Percentiles rank a stretch among this genome's conserved stretches.
Conservation (phyloP, 2,888 invertebrate genomes). For the Dorcus hopei region DNA sequence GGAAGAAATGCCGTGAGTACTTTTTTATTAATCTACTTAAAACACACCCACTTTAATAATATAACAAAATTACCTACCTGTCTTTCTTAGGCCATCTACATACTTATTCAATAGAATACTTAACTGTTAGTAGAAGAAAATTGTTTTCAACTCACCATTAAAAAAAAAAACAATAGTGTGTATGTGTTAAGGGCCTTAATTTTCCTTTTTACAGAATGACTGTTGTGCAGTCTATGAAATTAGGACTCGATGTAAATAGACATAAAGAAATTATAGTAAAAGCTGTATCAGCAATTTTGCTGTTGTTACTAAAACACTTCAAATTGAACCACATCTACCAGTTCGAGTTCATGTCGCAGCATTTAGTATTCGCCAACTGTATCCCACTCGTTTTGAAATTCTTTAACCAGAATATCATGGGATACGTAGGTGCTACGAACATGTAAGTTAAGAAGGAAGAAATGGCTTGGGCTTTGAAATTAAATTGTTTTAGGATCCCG, state of each 20-base stretch:
- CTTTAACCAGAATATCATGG: slow-evolving; percentile 96
- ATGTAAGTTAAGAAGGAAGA: slow-evolving; percentile 51
- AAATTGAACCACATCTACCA: slow-evolving; percentile 97
- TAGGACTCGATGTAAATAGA: slow-evolving; percentile 95
- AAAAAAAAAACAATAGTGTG: too few relatives aligned
- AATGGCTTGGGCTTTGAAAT: slow-evolving; percentile 12
- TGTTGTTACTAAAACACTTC: slow-evolving; percentile 93
- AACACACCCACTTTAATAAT: too few relatives aligned
- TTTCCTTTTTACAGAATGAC: slow-evolving; percentile 64
- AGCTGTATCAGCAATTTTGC: slow-evolving; percentile 84
- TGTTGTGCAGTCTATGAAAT: slow-evolving; percentile 88
- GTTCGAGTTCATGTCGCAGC: slow-evolving; percentile 99
- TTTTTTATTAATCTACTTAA: too few relatives aligned
- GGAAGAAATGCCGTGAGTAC: slow-evolving; percentile 88
- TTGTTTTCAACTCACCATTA: too few relatives aligned
- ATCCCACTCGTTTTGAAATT: slow-evolving; percentile 97
- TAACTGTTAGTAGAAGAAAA: not conserved
- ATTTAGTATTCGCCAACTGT: slow-evolving; percentile 98
- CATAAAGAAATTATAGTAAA: slow-evolving; percentile 99
- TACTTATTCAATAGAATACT: not conserved
- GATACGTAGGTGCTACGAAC: slow-evolving; percentile 93
- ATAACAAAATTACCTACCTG: too few relatives aligned
- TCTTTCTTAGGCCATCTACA: too few relatives aligned
- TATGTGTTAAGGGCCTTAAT: not conserved
- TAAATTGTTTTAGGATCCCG: slow-evolving; percentile 63